Base-by-base conservation (phyloP, 2,113 vertebrate species). In the Trochalopteron elliotii region DNA sequence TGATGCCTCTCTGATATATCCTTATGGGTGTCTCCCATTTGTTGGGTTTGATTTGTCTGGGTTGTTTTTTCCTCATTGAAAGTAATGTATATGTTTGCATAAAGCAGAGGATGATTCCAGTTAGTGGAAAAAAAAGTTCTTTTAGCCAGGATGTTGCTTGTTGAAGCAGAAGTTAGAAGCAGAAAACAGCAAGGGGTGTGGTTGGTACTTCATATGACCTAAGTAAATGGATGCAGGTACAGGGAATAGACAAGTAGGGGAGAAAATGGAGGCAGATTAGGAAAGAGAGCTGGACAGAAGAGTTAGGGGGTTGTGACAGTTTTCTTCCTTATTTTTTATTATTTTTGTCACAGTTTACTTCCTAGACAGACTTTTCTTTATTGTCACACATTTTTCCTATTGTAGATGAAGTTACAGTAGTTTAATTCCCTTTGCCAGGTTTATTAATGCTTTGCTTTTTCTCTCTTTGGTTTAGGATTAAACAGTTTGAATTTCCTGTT, bases 401-500 rank as follows among this genome's bases (percentile, higher is more conserved):
- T 83, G 9, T 64, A 40, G 57, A 64, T 68, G 33, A 92, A 57
- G 27, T 65, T 82, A 24, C 23, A n/a, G 27, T 42, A 45, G 35
- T 85, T 78, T 64, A 50, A 24, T 71, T 45, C 7, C 35, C 55
- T 22, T 94, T 88, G 35, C 61, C 33, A 65, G 24, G 52, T 76
- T 33, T 74, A 67, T 83, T 93, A 84, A 93, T 39, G 28, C 69
- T 61, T 84, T 86, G 22, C 20, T 63, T 39, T 93, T 82, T 90
- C 78, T 94, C 31, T 94, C 90, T 93, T 89, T 93, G 39, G 76
- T 97, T 78, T 97, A 98, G 97, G 98, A 91, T 76, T 98, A 80
- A 98, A 96, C 96, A 97, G 95, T 60, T 96, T 99, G 53, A 99
- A 98, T 94, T 98, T 99, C 94, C 97, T 99, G 59, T 85, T 99